Evolutionary conservation across 2,113 vertebrate species (phyloP).

Genomic region (Planiliza haematocheilus): DNA sequence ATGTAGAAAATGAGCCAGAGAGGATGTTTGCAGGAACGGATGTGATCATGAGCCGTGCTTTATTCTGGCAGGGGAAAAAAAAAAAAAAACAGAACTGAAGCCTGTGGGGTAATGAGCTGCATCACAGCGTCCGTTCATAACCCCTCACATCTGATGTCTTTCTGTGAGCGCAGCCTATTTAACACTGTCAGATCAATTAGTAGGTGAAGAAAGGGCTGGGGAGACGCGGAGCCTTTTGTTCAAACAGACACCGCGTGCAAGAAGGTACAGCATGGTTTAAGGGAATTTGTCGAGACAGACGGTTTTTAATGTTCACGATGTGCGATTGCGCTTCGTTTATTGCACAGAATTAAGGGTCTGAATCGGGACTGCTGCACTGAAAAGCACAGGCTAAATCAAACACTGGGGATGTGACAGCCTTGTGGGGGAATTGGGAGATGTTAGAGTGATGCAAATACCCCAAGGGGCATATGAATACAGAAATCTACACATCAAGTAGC

Average conservation of each 20-base stretch:
- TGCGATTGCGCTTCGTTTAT: slow-evolving; percentile 29
- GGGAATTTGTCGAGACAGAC: slow-evolving; percentile 39
- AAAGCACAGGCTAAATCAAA: slow-evolving; percentile 51
- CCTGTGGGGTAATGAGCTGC: slow-evolving; percentile 71
- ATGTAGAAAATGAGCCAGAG: slow-evolving; percentile 44
- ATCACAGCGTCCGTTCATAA: slow-evolving; percentile 62
- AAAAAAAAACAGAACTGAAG: slow-evolving; percentile 20
- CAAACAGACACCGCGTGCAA: slow-evolving; percentile 4
- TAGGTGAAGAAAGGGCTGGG: slow-evolving; percentile 60
- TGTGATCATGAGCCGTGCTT: slow-evolving; percentile 66
- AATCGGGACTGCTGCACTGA: slow-evolving; percentile 34
- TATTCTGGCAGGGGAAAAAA: slow-evolving; percentile 35
- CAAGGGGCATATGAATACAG: slow-evolving; percentile 49
- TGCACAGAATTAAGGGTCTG: slow-evolving; percentile 15
- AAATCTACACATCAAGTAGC: slow-evolving; percentile 66
- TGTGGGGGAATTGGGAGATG: slow-evolving; percentile 34
- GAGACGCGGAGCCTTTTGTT: slow-evolving; percentile 51
- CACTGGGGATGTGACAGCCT: slow-evolving; percentile 48
- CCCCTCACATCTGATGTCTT: slow-evolving; percentile 57
- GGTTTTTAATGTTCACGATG: slow-evolving; percentile 34
- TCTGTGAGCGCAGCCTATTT: slow-evolving; percentile 52
- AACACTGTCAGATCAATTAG: slow-evolving; percentile 69
- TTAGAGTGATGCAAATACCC: slow-evolving; percentile 47
- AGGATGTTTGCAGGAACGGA: slow-evolving; percentile 54
- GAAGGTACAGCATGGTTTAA: slow-evolving; percentile 22